phyloP scores from a whole-genome alignment of 2,797 vertebrate genomes.

The Callimico goeldii region DNA sequence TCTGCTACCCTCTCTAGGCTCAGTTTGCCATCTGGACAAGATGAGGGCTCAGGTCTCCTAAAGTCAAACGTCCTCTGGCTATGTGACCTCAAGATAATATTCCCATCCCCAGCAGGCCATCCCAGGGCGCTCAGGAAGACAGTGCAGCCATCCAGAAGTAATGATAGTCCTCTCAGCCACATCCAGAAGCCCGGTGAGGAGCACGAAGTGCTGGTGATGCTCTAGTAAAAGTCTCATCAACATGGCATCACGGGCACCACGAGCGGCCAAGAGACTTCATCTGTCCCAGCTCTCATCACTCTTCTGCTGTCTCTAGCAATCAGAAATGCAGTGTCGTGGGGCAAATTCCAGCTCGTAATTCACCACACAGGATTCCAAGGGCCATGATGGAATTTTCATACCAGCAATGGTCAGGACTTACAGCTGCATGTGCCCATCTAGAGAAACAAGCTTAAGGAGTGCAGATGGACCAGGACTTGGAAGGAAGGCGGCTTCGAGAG shows the following conservation, averaged over 20 bases:
- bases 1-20: not conserved
- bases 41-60: not conserved
- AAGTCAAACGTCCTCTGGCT: not conserved
- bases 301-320: no score
- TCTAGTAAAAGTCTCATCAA: not conserved
- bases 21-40: not conserved
- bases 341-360: not conserved
- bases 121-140: not conserved
- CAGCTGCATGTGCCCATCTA: not conserved
- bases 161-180: rapidly evolving
- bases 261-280: not conserved
- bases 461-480: not conserved
- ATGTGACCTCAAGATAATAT: not conserved
- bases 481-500: not conserved
- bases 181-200: rapidly evolving
- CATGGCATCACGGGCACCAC: not conserved
- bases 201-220: rapidly evolving
- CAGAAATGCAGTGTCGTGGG: not conserved
- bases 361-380: not conserved
- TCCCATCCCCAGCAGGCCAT: not conserved
- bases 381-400: not conserved
- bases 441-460: not conserved
- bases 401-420: not conserved
- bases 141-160: not conserved
- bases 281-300: not conserved